Evolutionary conservation across 2,888 invertebrate species (phyloP), one percentile per base, ranked within the genome.

Genomic region (Lochmaea capreae): DNA sequence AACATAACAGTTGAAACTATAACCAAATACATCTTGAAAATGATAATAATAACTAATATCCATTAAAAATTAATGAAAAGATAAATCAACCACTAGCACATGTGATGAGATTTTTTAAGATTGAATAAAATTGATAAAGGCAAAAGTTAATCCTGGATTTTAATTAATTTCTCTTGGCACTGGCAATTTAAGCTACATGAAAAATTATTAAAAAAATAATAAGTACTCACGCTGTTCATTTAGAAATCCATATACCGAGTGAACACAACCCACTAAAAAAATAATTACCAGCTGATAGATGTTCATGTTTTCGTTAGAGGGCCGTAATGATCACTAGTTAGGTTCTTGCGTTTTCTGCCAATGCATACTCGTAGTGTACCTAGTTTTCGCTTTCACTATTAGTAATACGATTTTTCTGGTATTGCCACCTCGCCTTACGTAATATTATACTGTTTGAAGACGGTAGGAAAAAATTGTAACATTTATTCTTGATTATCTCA

Each of bases 371-470:
- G 12, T 11, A 16, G 22, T 22, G 22, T 57, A 39, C 33, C 57
- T 22, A 61, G 61, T 43, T 76, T 74, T 79, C 79, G 83, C 84
- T 85, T 85, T 84, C 84, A 83, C 81, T 80, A 66, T 85, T 84
- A 83, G 79, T 80, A 70, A 46, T 66, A 67, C 72, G 72, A 66
- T 72, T 72, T 54, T 67, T 72, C 61, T 72, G 72, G 12, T 59
- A 26, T 52, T 66, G 18, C 72, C 59, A 43, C 61, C 12, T 61
- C 62, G 59, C 39, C 11, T 72, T 72, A 54, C 52, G 67, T 58
- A 67, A 67, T 72, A 16, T 67, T 66, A 43, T 63, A 42, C n/a
- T 63, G 12, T 43, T 63, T 63, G 62, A 63, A n/a, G 62, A 63
- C 62, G 62, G 8, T 42, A 11, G 11, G 4, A 63, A 43, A 39